Evolutionary conservation across 2,888 invertebrate genomes (phyloP), one percentile per base, ranked within the genome.

Genomic region (Eristalis tenax): DNA sequence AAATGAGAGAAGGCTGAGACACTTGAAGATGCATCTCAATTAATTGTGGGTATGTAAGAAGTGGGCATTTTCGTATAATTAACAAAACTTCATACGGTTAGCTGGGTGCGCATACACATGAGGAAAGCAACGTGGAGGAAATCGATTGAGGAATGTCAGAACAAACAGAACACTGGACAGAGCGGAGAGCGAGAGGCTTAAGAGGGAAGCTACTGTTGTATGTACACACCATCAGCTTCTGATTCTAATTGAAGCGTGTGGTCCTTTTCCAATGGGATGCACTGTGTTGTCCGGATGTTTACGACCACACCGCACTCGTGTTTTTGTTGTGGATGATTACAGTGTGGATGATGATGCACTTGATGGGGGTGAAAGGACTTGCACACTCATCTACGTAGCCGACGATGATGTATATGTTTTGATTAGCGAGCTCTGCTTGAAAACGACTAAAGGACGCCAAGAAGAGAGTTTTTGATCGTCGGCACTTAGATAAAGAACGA

Each of bases 1-100:
- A 79, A 76, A 63, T 76, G 35, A 76, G 59, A 38, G n/a, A 43
- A 26, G 66, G 32, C 61, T 66, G 69, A 68, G 59, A n/a, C 23
- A 71, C 87, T 87, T 76, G 65, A 87, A 61, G 83, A 83, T 83
- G 87, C 87, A 87, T 87, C 83, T 87, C 87, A 87, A 87, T 83
- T 87, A 87, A 87, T 87, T 87, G 83, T 83, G 50, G 43, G 83
- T 76, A 65, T 64, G 40, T 83, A 83, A 70, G 79, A 80, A 76
- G 83, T 87, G 68, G 68, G 40, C 83, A 79, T 79, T 35, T 73
- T 87, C 63, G 83, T 83, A 87, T 87, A 83, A 87, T 87, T 87
- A 87, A 76, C 70, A 80, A 79, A 76, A 59, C 71, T 73, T 65
- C 65, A 85, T 26, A 78, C 56, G 35, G 18, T n/a, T n/a, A 43